Base-by-base conservation (phyloP, 2,888 invertebrate genomes). In the Xylota sylvarum region DNA sequence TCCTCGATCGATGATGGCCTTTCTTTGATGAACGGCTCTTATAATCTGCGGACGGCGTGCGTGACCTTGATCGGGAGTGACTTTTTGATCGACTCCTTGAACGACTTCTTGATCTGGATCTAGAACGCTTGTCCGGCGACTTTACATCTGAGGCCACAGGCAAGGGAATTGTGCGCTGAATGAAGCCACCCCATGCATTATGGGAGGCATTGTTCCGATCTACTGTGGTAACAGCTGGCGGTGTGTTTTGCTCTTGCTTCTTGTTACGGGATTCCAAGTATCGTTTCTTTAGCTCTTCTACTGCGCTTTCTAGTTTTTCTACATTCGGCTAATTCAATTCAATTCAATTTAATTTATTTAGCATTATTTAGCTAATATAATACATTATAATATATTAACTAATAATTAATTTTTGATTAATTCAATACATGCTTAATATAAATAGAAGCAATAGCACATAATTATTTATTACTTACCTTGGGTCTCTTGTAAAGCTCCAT, bases 401-500 rank as follows among this genome's bases (percentile, higher is more conserved):
- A n/a, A n/a, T n/a, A n/a, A n/a, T n/a, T n/a, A n/a, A n/a, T n/a
- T n/a, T n/a, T n/a, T n/a, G n/a, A n/a, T n/a, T n/a, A n/a, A n/a
- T n/a, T n/a, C n/a, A n/a, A n/a, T n/a, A n/a, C n/a, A n/a, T n/a
- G n/a, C n/a, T n/a, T n/a, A n/a, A n/a, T 23, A 23, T 23, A 23
- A 23, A 23, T 3, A 23, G 23, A n/a, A n/a, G n/a, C n/a, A n/a
- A 23, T 23, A 23, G 3, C 23, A 23, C 1, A 1, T 23, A 23
- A 23, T 23, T 23, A 3, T 3, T 23, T 3, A 23, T 23, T 3
- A 50, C 97, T 97, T 94, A 90, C 90, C 85, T 97, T 97, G 3
- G 95, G 93, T 70, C 98, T 94, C 78, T 95, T 95, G 91, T 99
- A 99, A 0, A 99, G 93, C 88, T 96, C 95, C 81, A 98, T 93